Conservation (phyloP, 2,113 vertebrate genomes). For the Lota lota region DNA sequence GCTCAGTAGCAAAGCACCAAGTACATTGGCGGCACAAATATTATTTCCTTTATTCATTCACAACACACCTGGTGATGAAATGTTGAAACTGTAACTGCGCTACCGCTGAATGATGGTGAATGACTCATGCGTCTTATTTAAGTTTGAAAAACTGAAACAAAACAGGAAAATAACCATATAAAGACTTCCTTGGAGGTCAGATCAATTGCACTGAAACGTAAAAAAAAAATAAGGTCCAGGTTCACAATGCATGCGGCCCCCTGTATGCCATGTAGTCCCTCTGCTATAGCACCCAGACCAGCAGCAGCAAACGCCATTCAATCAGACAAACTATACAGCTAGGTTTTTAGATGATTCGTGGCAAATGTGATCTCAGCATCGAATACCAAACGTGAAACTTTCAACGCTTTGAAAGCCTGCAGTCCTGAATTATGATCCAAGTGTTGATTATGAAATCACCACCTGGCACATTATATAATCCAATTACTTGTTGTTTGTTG, state of each 20-base stretch:
- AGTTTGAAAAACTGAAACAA: constrained; percentile 18
- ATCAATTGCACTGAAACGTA: constrained; percentile 36
- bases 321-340: too few species aligned
- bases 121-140: constrained; percentile 1
- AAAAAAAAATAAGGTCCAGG: background rate
- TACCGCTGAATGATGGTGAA: constrained; percentile 6
- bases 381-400: too few species aligned
- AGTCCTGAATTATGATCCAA: too few species aligned
- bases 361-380: too few species aligned
- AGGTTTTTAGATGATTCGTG: too few species aligned
- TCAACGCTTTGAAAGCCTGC: too few species aligned
- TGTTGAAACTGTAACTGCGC: constrained; percentile 15
- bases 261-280: too few species aligned
- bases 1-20: constrained; percentile 32
- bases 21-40: background rate
- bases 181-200: constrained; percentile 24
- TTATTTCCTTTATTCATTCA: constrained; percentile 9
- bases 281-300: too few species aligned
- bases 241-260: background rate
- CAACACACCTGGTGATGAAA: constrained; percentile 11
- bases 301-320: too few species aligned
- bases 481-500: too few species aligned
- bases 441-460: too few species aligned
- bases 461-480: too few species aligned
- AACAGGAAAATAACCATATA: constrained; percentile 1